A percentile compares a stretch with the other conserved stretches of the same genome.
phyloP scores from a whole-genome alignment of 2,888 invertebrate species.

The Formica aserva region DNA sequence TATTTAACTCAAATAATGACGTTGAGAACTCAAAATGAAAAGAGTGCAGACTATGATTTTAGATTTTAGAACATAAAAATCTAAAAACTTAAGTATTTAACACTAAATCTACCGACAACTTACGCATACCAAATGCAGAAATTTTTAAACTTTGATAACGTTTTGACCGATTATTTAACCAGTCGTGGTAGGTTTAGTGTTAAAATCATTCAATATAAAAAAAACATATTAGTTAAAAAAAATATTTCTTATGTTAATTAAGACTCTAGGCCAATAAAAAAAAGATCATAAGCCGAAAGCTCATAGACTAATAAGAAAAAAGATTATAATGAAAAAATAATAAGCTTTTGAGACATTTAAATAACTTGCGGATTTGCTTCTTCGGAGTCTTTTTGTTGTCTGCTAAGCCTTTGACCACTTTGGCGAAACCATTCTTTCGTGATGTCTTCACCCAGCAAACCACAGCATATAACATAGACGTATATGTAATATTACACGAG shows the following conservation, averaged over 20 bases:
- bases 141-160: too few relatives aligned
- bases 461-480: too few relatives aligned
- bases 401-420: conserved; percentile 23
- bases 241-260: background rate
- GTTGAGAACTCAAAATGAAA: background rate
- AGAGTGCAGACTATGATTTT: background rate
- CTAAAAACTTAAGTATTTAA: too few relatives aligned
- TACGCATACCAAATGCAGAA: too few relatives aligned
- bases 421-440: conserved; percentile 34
- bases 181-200: too few relatives aligned
- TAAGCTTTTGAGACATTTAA: background rate
- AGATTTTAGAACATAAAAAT: background rate
- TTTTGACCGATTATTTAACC: too few relatives aligned
- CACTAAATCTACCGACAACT: too few relatives aligned
- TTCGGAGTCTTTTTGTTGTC: conserved; percentile 24
- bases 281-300: background rate
- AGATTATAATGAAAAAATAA: background rate
- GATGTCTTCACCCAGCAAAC: too few relatives aligned
- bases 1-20: background rate
- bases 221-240: too few relatives aligned
- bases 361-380: background rate
- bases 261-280: background rate
- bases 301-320: background rate
- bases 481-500: too few relatives aligned
- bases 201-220: too few relatives aligned